A percentile compares a stretch with the other conserved stretches of the same genome.
These are phyloP conservation scores for Zaprionus vittiger DNA, from an alignment of 1,140 invertebrate species.

Conservation along the genomic window DNA sequence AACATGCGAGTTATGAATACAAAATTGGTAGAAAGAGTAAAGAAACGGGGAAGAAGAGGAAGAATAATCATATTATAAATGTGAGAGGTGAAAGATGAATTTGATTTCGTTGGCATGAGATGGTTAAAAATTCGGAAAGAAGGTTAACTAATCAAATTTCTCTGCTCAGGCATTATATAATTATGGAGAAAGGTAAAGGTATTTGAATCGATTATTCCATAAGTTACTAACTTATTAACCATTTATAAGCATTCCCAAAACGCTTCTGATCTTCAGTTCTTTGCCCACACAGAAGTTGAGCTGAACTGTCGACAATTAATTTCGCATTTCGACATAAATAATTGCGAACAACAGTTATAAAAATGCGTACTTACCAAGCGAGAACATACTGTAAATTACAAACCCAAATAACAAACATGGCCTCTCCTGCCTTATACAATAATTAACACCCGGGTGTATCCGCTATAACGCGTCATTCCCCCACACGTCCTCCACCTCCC, in stretches of 20 bases:
- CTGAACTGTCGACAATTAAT: slow-evolving; percentile 39
- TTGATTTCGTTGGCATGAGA: slow-evolving; percentile 2
- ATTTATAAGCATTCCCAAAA: not conserved
- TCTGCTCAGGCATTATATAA: slow-evolving; percentile 9
- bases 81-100: not conserved
- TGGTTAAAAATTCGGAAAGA: not conserved
- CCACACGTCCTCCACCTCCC: not conserved
- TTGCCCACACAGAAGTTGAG: slow-evolving; percentile 13
- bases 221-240: not conserved
- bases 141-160: slow-evolving; percentile 13
- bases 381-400: slow-evolving; percentile 35
- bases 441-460: slow-evolving; percentile 38
- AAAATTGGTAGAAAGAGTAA: not conserved
- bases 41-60: not conserved
- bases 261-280: not conserved
- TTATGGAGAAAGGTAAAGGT: not conserved
- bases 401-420: slow-evolving; percentile 10
- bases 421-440: slow-evolving; percentile 26
- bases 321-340: slow-evolving; percentile 31
- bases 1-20: slow-evolving; percentile 22
- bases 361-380: slow-evolving; percentile 15
- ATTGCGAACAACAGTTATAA: slow-evolving; percentile 41
- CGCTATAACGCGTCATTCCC: slow-evolving; percentile 41
- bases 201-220: not conserved
- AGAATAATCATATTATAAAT: not conserved